A percentile compares a stretch with the other conserved stretches of the same genome.
Conservation (phyloP, 1,140 invertebrate species). For the Pseudomyrmex dendroicus region DNA sequence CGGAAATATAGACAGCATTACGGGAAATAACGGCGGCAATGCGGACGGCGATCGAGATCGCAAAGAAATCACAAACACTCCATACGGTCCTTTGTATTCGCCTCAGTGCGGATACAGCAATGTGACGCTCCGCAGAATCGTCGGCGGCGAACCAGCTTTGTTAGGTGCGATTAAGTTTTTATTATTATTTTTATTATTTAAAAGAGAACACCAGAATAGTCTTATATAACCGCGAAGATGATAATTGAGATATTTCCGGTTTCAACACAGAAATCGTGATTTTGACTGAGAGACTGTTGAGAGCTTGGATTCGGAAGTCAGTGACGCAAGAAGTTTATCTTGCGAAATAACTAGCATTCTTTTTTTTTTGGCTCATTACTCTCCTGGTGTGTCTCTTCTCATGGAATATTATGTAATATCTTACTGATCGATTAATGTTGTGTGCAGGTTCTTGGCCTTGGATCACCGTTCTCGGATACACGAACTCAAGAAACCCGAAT, state of each 20-base stretch:
- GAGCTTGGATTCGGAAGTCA: neutral
- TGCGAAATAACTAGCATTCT: no score
- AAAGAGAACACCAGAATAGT: no score
- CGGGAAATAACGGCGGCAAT: neutral
- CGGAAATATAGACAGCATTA: neutral
- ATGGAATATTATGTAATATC: slow-evolving; percentile 65
- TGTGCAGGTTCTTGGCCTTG: slow-evolving; percentile 84
- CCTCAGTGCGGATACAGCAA: slow-evolving; percentile 78
- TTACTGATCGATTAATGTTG: slow-evolving; percentile 89
- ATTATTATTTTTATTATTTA: neutral
- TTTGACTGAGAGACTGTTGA: neutral
- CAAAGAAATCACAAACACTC: slow-evolving; percentile 1
- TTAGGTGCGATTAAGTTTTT: slow-evolving; percentile 69
- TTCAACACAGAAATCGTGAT: neutral
- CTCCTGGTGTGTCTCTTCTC: no score
- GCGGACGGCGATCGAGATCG: neutral
- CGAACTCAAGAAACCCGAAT: slow-evolving; percentile 22
- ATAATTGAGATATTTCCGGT: neutral
- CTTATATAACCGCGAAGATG: no score
- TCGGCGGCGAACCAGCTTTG: slow-evolving; percentile 74
- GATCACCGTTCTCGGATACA: slow-evolving; percentile 78
- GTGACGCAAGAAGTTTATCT: no score
- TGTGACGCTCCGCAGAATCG: slow-evolving; percentile 63
- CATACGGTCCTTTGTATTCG: slow-evolving; percentile 60
- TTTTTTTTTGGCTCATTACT: neutral